Percentiles rank a stretch among this genome's conserved stretches.
Conservation (phyloP, 37 sponge, comb jelly and placozoan genomes). For the Bolinopsis microptera region DNA sequence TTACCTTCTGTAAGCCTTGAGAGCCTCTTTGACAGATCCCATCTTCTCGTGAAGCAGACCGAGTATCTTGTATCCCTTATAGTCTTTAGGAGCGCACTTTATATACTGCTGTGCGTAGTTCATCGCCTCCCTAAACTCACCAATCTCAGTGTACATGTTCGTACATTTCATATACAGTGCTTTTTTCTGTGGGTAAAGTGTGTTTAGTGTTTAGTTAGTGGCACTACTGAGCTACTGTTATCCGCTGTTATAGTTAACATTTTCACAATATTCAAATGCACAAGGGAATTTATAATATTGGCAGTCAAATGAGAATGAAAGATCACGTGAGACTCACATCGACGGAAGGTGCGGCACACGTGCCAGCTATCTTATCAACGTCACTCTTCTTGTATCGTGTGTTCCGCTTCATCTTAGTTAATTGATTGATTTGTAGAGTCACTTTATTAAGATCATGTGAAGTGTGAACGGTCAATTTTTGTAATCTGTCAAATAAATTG, state of each 20-base stretch:
- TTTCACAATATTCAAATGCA: too few species aligned
- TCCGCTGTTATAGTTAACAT: too few species aligned
- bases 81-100: slow-evolving; percentile 1
- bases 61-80: slow-evolving; percentile 14
- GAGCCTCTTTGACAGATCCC: slow-evolving; percentile 29
- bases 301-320: too few species aligned
- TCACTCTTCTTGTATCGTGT: slow-evolving; percentile 12
- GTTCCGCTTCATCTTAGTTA: background rate
- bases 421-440: background rate
- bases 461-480: too few species aligned
- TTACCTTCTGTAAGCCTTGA: slow-evolving; percentile 53
- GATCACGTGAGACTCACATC: too few species aligned
- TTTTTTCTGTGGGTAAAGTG: slow-evolving; percentile 11
- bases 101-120: background rate
- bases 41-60: slow-evolving; percentile 5
- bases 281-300: too few species aligned
- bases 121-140: slow-evolving; percentile 22
- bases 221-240: too few species aligned
- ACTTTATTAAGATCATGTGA: too few species aligned
- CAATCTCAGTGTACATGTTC: background rate
- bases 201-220: too few species aligned
- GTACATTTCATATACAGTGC: slow-evolving; percentile 45
- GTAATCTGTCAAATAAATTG: too few species aligned
- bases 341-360: background rate
- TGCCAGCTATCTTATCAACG: slow-evolving; percentile 12